Percentiles rank a stretch among this genome's conserved stretches.
Conservation (phyloP, 2,888 invertebrate genomes). For the Archaeoteleia sp. region DNA sequence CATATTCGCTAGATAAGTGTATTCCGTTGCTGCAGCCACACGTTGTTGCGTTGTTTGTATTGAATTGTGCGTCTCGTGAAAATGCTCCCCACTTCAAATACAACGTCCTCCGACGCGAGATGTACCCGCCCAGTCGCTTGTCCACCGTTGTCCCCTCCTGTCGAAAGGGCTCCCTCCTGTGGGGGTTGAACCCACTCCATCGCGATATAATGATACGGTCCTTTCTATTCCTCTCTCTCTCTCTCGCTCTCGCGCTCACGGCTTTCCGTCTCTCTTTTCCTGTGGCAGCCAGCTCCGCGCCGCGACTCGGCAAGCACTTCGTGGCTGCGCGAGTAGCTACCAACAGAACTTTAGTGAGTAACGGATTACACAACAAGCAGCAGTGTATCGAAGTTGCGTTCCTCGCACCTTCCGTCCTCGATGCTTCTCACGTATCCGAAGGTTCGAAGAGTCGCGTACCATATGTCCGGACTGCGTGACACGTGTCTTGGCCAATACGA, state of each 20-base stretch:
- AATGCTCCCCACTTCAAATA: conserved; percentile 16
- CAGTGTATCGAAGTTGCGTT: conserved; percentile 11
- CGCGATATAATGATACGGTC: conserved; percentile 2
- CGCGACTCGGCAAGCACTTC: conserved; percentile 16
- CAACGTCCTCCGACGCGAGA: conserved; percentile 25
- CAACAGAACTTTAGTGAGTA: conserved; percentile 20
- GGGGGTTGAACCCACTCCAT: conserved; percentile 9
- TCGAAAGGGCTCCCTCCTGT: conserved; percentile 15
- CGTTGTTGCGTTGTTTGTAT: conserved; percentile 1
- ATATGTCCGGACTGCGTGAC: not conserved
- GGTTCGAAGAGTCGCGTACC: not conserved
- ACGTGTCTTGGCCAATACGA: no score
- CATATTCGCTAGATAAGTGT: not conserved
- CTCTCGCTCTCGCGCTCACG: conserved; percentile 9
- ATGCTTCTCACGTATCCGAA: conserved; percentile 14
- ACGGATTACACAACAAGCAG: conserved; percentile 15
- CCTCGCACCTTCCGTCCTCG: not conserved
- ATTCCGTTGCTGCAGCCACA: not conserved
- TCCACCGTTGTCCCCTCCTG: conserved; percentile 21
- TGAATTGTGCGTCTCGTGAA: conserved; percentile 1
- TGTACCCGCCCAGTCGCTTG: conserved; percentile 40
- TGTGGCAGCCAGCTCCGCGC: conserved; percentile 2
- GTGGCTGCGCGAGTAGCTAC: conserved; percentile 15
- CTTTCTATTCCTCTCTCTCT: conserved; percentile 2
- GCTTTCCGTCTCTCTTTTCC: conserved; percentile 5